Evolutionary conservation across 2,797 vertebrate genomes (phyloP).

Genomic region (Lepus townsendii): DNA sequence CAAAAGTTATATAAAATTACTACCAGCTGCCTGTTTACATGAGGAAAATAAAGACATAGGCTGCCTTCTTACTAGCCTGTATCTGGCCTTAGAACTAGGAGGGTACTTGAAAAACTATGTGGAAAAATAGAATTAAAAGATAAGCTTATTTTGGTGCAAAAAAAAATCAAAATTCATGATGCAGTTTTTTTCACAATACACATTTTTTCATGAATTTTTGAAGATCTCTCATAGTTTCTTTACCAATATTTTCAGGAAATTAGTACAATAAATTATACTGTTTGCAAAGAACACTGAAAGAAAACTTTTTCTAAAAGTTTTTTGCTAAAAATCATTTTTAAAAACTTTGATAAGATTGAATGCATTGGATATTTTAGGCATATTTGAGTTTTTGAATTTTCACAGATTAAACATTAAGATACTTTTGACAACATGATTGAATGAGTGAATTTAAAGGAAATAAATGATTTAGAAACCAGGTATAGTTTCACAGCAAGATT

Average conservation of each 20-base stretch:
- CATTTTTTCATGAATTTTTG: no score
- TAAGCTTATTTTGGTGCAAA: no score
- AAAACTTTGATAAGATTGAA: conserved; percentile 27
- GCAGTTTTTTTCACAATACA: no score
- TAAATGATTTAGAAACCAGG: conserved; percentile 20
- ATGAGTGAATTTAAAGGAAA: neutral
- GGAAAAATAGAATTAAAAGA: no score
- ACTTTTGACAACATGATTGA: neutral
- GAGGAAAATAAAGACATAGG: neutral
- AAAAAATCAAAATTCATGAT: no score
- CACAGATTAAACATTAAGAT: conserved; percentile 51
- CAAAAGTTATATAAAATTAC: neutral
- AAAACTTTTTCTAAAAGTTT: neutral
- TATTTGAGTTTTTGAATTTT: conserved; percentile 21
- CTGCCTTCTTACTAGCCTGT: neutral
- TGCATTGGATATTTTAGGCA: neutral
- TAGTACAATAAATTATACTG: neutral
- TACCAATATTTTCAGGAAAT: conserved; percentile 35
- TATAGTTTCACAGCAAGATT: neutral
- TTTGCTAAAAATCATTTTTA: neutral
- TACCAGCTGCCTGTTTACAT: neutral
- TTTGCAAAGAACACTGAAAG: neutral
- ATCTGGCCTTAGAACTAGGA: neutral
- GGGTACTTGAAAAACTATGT: no score
- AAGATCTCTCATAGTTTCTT: neutral